Conservation (phyloP, 2,797 vertebrate species). For the Sylvilagus floridanus region DNA sequence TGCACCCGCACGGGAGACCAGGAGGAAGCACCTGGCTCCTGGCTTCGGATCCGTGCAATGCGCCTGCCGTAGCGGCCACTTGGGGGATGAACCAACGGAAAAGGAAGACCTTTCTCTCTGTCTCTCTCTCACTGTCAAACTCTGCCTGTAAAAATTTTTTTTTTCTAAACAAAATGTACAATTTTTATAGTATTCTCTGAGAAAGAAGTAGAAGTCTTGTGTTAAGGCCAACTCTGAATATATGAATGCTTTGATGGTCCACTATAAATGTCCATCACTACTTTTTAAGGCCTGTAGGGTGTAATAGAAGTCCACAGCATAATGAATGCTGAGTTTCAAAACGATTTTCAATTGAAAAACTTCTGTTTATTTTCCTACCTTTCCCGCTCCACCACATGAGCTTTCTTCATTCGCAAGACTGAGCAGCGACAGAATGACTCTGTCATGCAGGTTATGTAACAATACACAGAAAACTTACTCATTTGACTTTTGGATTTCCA, state of each 20-base stretch:
- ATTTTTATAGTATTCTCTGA: background rate
- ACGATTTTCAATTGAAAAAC: background rate
- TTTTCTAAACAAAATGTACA: background rate
- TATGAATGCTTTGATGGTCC: background rate
- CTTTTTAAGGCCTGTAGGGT: background rate
- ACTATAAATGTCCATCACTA: background rate
- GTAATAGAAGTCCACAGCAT: background rate
- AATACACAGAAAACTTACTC: background rate
- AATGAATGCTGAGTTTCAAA: background rate
- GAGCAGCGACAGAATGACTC: background rate
- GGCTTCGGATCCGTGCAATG: no score
- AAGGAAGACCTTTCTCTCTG: no score
- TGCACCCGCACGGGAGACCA: no score
- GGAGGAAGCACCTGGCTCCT: no score
- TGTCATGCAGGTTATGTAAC: background rate
- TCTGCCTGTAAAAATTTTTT: background rate
- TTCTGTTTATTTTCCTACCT: background rate
- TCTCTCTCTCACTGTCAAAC: no score
- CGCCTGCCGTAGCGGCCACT: no score
- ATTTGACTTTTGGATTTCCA: no score
- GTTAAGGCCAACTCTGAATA: background rate
- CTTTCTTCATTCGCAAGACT: constrained; percentile 26
- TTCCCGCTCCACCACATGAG: background rate
- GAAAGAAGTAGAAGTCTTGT: background rate
- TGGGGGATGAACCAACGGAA: no score